A percentile compares a stretch with the other conserved stretches of the same genome.
phyloP scores from a whole-genome alignment of 2,113 vertebrate genomes.

The Salvelinus namaycush region DNA sequence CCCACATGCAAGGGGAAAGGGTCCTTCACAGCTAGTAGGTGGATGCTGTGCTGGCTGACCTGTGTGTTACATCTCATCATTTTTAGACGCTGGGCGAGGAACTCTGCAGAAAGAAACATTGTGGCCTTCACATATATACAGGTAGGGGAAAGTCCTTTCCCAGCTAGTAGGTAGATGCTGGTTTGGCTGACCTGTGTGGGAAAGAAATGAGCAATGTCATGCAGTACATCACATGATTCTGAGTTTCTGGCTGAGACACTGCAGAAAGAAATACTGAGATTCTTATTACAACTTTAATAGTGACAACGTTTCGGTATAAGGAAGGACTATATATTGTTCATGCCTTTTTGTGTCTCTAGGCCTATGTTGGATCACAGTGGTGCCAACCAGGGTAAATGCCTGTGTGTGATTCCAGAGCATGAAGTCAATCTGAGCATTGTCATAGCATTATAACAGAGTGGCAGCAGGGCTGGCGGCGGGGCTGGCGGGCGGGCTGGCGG shows the following conservation, averaged over 20 bases:
- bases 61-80: not conserved
- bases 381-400: not conserved
- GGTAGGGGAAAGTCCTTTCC: too few species aligned
- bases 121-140: too few species aligned
- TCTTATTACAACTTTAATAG: too few species aligned
- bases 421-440: conserved; percentile 1
- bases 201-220: too few species aligned
- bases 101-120: too few species aligned
- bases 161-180: too few species aligned
- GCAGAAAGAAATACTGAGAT: too few species aligned
- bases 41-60: not conserved
- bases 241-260: too few species aligned
- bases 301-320: not conserved
- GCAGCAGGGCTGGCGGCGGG: not conserved
- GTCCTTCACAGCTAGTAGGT: not conserved
- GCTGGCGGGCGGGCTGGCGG: not conserved
- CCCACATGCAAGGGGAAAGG: not conserved
- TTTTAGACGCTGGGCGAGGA: too few species aligned
- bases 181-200: too few species aligned
- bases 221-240: too few species aligned
- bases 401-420: not conserved
- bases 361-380: not conserved
- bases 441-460: conserved; percentile 7
- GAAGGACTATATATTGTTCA: not conserved
- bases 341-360: too few species aligned